Evolutionary conservation across 2,797 vertebrate species (phyloP), one percentile per base, ranked within the genome.

Genomic region (Sebastes baramenuke): DNA sequence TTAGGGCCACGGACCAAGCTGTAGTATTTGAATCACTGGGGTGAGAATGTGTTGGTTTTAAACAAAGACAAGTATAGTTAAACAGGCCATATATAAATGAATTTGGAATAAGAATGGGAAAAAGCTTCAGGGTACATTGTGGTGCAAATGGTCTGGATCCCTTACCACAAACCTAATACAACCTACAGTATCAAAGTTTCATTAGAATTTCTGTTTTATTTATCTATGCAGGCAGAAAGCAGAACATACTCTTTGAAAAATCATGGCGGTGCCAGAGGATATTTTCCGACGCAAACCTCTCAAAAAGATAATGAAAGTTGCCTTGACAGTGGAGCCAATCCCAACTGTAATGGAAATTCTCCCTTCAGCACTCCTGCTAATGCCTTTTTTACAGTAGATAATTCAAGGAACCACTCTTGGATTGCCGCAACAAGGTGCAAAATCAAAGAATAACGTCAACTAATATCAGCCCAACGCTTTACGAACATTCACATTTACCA

Each of bases 191-290:
- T 89, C 67, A 81, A 68, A 78, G 79, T 80, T 83, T 89, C 65
- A 87, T 88, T 81, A 67, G 1, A 76, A 67, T 81, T 87, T 46
- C 54, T 32, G 77, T 88, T 87, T 87, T 80, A 83, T 89, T 87
- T 73, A 83, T 89, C 83, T 70, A 71, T 22, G 20, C 38, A 60
- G 59, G 76, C 80, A 78, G 70, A 84, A 81, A 81, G 71, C 38
- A 79, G 78, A 87, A 81, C 75, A 0, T 49, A 72, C 24, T 38
- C 72, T 74, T 73, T 83, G 79, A 83, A 79, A 81, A 82, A 81
- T 46, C 67, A 59, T 27, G 54, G 36, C 3, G 0, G 7, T 65
- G 83, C 84, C 75, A 66, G 72, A 72, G 74, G 76, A 88, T 79
- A 67, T 82, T 79, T 89, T 81, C 58, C 2, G 8, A 74, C 54